Conservation (phyloP, 1,140 invertebrate species). For the Saxidomus purpurata region DNA sequence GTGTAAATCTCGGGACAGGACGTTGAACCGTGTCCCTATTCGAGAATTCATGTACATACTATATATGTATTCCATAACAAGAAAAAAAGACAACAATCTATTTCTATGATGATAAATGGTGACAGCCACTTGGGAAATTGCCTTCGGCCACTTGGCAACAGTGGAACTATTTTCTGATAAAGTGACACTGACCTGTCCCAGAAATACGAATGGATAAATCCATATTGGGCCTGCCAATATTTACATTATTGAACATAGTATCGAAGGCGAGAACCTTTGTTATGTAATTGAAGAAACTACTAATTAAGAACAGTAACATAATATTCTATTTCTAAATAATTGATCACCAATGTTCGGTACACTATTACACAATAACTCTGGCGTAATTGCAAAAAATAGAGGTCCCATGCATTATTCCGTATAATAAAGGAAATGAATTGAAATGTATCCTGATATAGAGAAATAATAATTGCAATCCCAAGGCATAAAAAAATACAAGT, state of each 20-base stretch:
- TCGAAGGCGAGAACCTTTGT: not conserved
- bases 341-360: constrained; percentile 5
- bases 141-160: not conserved
- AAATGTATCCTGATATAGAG: not conserved
- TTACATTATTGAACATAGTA: not conserved
- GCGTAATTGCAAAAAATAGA: not conserved
- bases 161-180: not conserved
- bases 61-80: not conserved
- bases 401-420: not conserved
- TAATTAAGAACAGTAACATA: constrained; percentile 12
- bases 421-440: constrained; percentile 16
- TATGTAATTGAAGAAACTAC: constrained; percentile 28
- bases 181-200: not conserved
- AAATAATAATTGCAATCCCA: not conserved
- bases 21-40: no score
- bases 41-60: no score
- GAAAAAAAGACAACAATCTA: not conserved
- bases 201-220: not conserved
- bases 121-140: not conserved
- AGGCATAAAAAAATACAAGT: not conserved
- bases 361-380: constrained; percentile 8
- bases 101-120: not conserved
- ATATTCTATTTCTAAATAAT: constrained; percentile 23
- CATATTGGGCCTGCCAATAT: not conserved
- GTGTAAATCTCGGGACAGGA: no score